phyloP scores from a whole-genome alignment of 1,140 invertebrate species.

The Radopholus similis region DNA sequence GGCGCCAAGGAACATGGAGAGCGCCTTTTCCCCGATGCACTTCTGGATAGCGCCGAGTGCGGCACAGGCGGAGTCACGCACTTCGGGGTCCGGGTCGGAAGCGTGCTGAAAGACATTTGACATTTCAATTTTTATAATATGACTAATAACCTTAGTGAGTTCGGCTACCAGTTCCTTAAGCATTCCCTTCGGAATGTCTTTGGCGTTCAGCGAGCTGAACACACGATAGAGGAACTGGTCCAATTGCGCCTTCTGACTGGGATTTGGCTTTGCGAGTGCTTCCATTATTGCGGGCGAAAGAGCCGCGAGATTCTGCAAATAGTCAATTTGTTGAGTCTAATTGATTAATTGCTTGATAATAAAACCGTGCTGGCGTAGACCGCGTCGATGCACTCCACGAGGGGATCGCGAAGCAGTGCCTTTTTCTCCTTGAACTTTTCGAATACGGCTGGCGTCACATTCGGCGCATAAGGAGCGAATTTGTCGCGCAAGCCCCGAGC shows the following conservation, averaged over 20 bases:
- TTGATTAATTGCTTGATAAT: background rate
- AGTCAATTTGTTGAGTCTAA: background rate
- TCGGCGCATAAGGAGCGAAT: constrained; percentile 75
- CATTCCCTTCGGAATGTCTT: constrained; percentile 18
- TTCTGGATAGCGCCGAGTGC: constrained; percentile 88
- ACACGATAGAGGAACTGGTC: constrained; percentile 26
- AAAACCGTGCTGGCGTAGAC: constrained; percentile 26
- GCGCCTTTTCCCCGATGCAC: constrained; percentile 84
- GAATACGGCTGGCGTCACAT: constrained; percentile 72
- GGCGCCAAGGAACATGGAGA: constrained; percentile 73
- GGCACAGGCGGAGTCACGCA: constrained; percentile 66
- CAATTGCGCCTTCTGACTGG: constrained; percentile 24
- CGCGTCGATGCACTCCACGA: constrained; percentile 75
- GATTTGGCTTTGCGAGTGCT: constrained; percentile 66
- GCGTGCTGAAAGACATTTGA: constrained; percentile 3
- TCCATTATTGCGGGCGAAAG: constrained; percentile 79
- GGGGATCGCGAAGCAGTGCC: constrained; percentile 67
- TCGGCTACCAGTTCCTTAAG: constrained; percentile 17
- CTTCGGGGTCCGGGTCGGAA: constrained; percentile 56
- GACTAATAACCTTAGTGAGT: constrained; percentile 11
- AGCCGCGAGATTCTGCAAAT: constrained; percentile 70
- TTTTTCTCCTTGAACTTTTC: constrained; percentile 99
- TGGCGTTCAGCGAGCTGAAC: constrained; percentile 10
- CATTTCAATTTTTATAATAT: background rate
- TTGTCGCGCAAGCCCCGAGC: constrained; percentile 82